Percentiles rank a stretch among this genome's conserved stretches.
These are phyloP conservation scores for Esox lucius DNA, from an alignment of 2,797 vertebrate genomes.

Conservation along the genomic window DNA sequence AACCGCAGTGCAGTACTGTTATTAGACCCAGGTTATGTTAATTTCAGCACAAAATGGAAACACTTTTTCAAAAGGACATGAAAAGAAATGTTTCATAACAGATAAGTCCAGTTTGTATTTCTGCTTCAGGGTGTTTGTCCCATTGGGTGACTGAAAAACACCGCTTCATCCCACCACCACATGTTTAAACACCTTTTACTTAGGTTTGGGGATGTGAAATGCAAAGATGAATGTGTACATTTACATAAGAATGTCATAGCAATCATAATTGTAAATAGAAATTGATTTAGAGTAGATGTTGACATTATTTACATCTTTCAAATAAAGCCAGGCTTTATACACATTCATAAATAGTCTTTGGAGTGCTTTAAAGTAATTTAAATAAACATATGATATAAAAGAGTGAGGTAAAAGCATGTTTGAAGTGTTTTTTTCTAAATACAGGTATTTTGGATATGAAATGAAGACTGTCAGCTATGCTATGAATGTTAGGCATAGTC, in stretches of 20 bases:
- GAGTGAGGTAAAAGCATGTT: too few relatives aligned
- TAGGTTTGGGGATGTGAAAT: background rate
- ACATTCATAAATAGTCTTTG: background rate
- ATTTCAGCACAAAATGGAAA: background rate
- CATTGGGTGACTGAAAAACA: background rate
- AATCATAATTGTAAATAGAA: background rate
- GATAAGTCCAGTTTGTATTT: background rate
- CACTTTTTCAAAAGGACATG: background rate
- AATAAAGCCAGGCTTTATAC: background rate
- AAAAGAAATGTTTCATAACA: background rate
- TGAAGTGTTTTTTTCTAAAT: too few relatives aligned
- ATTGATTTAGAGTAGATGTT: background rate
- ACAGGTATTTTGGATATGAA: too few relatives aligned
- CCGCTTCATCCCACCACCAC: conserved; percentile 1
- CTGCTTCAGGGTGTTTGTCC: background rate
- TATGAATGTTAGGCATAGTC: too few relatives aligned
- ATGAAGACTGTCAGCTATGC: too few relatives aligned
- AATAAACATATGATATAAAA: background rate
- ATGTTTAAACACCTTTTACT: conserved; percentile 4
- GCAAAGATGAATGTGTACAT: background rate
- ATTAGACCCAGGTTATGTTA: background rate
- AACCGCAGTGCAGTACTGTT: conserved; percentile 13
- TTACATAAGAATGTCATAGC: background rate
- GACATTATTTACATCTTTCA: background rate
- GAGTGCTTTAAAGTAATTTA: background rate